A percentile compares a stretch with the other conserved stretches of the same genome.
These are phyloP conservation scores for Acestrorhynchus altus DNA, from an alignment of 2,797 vertebrate species.

Conservation along the genomic window DNA sequence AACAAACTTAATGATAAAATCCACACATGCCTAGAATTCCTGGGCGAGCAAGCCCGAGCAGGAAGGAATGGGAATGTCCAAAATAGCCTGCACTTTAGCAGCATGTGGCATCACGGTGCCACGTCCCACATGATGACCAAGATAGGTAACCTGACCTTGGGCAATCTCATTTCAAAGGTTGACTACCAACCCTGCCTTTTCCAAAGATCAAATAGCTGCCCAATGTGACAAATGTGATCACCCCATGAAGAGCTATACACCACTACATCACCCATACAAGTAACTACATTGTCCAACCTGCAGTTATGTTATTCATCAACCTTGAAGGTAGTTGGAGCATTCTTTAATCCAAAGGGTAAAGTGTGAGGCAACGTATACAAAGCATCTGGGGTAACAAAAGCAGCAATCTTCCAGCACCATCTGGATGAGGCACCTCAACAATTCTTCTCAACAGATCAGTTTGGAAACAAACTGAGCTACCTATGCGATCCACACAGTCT, in stretches of 20 bases:
- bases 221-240: background rate
- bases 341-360: background rate
- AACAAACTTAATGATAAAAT: background rate
- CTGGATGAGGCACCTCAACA: background rate
- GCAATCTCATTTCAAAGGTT: no score
- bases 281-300: no score
- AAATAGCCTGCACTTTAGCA: background rate
- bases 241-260: no score
- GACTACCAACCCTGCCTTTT: background rate
- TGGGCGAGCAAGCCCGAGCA: background rate
- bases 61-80: background rate
- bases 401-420: background rate
- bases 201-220: background rate
- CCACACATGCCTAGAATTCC: conserved; percentile 14
- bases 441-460: background rate
- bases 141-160: background rate
- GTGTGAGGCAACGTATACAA: background rate
- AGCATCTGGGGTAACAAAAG: background rate
- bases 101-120: background rate
- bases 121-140: background rate
- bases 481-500: background rate
- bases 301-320: background rate
- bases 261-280: background rate
- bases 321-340: background rate
- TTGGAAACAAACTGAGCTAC: background rate